These are phyloP conservation scores for Ornithoptera priamus DNA, from an alignment of 2,888 invertebrate species.

Conservation along the genomic window DNA sequence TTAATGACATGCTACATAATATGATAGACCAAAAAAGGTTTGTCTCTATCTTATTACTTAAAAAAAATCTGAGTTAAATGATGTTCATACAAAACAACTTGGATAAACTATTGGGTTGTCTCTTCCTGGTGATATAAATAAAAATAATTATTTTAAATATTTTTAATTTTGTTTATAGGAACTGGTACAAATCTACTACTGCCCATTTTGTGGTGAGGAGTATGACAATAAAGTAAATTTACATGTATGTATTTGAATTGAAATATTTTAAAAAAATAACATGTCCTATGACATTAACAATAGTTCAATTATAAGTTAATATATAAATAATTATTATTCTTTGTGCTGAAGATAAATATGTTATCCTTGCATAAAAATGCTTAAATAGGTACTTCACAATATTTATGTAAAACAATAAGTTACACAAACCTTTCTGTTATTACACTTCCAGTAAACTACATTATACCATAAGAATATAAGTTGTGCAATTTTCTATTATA, in stretches of 20 bases:
- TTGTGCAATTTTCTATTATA: neutral
- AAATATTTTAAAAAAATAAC: neutral
- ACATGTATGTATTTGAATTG: slow-evolving; percentile 68
- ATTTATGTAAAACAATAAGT: neutral
- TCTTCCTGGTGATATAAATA: neutral
- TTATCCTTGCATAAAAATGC: neutral
- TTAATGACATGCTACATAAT: no score
- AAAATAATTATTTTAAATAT: neutral
- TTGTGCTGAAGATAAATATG: no score
- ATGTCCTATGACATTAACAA: neutral
- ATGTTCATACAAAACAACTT: no score
- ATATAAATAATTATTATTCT: no score
- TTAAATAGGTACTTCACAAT: neutral
- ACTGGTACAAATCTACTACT: slow-evolving; percentile 60
- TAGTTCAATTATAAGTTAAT: neutral
- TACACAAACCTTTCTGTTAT: neutral
- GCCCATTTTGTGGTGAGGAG: slow-evolving; percentile 83
- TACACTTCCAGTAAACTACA: neutral
- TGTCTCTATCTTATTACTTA: no score
- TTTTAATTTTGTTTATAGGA: slow-evolving; percentile 55
- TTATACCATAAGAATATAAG: neutral
- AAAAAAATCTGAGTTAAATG: no score
- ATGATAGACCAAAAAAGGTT: no score
- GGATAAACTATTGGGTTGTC: no score
- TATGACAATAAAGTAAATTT: slow-evolving; percentile 84